A percentile compares a stretch with the other conserved stretches of the same genome.
These are phyloP conservation scores for Psix sp. DNA, from an alignment of 1,140 invertebrate species.

Conservation along the genomic window DNA sequence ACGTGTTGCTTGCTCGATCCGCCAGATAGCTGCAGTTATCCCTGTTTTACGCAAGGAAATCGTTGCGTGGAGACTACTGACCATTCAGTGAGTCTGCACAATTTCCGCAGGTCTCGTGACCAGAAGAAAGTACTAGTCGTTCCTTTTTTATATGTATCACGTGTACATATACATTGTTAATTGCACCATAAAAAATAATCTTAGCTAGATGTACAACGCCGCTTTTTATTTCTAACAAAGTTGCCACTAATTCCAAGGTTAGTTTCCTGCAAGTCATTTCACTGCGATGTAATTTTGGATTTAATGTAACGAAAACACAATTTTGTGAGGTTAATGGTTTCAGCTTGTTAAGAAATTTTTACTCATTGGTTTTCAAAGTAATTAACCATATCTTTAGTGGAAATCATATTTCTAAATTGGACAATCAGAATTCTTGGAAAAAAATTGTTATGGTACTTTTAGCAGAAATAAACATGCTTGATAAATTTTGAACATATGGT, in stretches of 20 bases:
- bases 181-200: conserved; percentile 53
- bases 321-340: conserved; percentile 27
- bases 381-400: conserved; percentile 9
- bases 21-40: conserved; percentile 53
- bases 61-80: conserved; percentile 57
- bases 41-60: conserved; percentile 58
- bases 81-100: conserved; percentile 57
- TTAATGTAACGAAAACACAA: conserved; percentile 40
- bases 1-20: conserved; percentile 55
- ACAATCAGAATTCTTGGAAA: too few relatives aligned
- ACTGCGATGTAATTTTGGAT: conserved; percentile 39
- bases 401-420: too few relatives aligned
- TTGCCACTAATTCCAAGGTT: conserved; percentile 33
- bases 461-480: too few relatives aligned
- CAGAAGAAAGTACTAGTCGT: conserved; percentile 50
- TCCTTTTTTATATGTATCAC: conserved; percentile 29
- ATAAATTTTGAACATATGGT: too few relatives aligned
- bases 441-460: too few relatives aligned
- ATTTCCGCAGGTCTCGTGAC: conserved; percentile 56
- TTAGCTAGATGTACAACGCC: conserved; percentile 33
- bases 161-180: conserved; percentile 33
- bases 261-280: conserved; percentile 42
- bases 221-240: conserved; percentile 34
- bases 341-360: conserved; percentile 12
- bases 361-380: conserved; percentile 6